phyloP scores from a whole-genome alignment of 2,113 vertebrate genomes.

The Smithornis capensis region DNA sequence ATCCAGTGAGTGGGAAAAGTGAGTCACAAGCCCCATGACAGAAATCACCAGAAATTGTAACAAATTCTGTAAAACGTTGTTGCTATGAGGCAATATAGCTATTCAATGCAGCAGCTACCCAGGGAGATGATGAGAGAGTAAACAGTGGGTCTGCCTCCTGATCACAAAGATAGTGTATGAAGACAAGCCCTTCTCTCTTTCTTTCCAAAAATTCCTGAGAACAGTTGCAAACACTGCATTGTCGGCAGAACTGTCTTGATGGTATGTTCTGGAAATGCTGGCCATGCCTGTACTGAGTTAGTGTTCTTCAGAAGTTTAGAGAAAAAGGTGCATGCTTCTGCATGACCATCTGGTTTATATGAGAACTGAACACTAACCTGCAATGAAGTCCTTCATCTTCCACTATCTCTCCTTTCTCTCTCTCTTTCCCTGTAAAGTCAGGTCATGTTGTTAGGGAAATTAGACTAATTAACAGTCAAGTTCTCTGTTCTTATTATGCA shows the following conservation, averaged over 20 bases:
- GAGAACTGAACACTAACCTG: background rate
- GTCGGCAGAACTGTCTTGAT: background rate
- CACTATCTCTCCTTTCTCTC: background rate
- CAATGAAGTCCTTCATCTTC: background rate
- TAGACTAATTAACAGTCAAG: background rate
- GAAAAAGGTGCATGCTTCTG: background rate
- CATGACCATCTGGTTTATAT: background rate
- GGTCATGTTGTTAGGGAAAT: background rate
- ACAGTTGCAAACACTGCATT: background rate
- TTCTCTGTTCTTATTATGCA: background rate
- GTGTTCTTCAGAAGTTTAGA: background rate
- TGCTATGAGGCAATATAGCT: background rate
- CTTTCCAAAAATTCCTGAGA: background rate
- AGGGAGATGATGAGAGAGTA: background rate
- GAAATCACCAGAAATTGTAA: background rate
- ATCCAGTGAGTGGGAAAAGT: background rate
- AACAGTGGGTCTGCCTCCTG: background rate
- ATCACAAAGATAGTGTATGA: background rate
- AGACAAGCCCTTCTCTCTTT: background rate
- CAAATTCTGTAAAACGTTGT: background rate
- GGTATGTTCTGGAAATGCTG: background rate
- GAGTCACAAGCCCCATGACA: background rate
- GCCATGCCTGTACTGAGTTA: background rate
- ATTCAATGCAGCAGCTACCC: background rate
- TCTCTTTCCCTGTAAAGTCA: background rate